Percentiles rank a stretch among this genome's conserved stretches.
Conservation (phyloP, 1,140 invertebrate species). For the Drosophila sulfurigaster region DNA sequence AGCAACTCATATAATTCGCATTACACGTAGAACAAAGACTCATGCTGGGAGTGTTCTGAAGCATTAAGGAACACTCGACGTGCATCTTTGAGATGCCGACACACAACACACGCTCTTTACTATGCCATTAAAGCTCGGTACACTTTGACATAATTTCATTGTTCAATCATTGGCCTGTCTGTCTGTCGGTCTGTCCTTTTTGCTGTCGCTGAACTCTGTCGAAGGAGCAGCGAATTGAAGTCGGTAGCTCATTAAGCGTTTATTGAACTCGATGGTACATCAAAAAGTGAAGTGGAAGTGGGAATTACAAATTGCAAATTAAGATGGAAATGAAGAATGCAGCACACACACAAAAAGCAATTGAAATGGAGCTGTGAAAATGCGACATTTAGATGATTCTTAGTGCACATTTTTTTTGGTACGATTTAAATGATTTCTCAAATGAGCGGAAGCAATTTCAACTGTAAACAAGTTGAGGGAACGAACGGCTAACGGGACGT, state of each 20-base stretch:
- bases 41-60: not conserved
- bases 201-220: slow-evolving; percentile 13
- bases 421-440: slow-evolving; percentile 18
- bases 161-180: slow-evolving; percentile 3
- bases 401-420: not conserved
- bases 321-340: slow-evolving; percentile 17
- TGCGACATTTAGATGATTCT: slow-evolving; percentile 7
- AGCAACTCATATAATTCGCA: not conserved
- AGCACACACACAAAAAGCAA: slow-evolving; percentile 16
- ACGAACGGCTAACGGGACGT: slow-evolving; percentile 43
- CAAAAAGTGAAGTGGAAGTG: not conserved
- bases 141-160: slow-evolving; percentile 16
- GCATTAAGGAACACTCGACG: not conserved
- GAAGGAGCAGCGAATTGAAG: slow-evolving; percentile 21
- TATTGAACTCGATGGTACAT: slow-evolving; percentile 58
- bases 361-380: slow-evolving; percentile 21
- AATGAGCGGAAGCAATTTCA: slow-evolving; percentile 58
- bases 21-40: not conserved
- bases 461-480: slow-evolving; percentile 52
- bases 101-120: not conserved
- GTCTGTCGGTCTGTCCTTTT: too few species aligned
- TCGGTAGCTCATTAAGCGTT: slow-evolving; percentile 65
- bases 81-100: not conserved
- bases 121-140: slow-evolving; percentile 12
- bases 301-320: slow-evolving; percentile 10